Conservation (phyloP, 2,113 vertebrate species). For the Brachypodius melanocephalos region DNA sequence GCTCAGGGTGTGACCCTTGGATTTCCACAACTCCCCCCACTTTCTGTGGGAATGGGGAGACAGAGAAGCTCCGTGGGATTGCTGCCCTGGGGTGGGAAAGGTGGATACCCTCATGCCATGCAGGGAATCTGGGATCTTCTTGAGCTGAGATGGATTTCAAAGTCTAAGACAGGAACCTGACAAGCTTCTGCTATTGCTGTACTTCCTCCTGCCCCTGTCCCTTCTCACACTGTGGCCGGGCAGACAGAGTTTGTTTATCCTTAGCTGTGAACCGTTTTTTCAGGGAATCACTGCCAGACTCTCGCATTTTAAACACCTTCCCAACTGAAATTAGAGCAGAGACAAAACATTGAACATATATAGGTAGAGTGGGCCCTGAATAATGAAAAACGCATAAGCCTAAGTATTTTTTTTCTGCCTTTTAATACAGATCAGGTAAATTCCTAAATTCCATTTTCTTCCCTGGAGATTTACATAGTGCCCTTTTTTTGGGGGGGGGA, state of each 20-base stretch:
- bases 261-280: neutral
- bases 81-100: neutral
- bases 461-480: neutral
- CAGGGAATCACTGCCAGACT: neutral
- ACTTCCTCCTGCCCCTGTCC: neutral
- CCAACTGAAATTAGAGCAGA: neutral
- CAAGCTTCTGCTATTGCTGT: neutral
- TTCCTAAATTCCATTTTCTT: neutral
- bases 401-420: neutral
- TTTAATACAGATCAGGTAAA: conserved; percentile 36
- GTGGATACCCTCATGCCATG: rapidly evolving
- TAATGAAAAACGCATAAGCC: conserved; percentile 22
- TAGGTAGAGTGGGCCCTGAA: neutral
- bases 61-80: neutral
- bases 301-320: neutral
- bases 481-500: too few relatives aligned
- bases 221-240: neutral
- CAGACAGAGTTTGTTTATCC: neutral
- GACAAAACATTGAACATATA: neutral
- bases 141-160: neutral
- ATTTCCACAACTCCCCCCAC: neutral
- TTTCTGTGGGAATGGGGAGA: neutral
- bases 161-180: neutral
- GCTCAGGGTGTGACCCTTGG: neutral
- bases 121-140: neutral